Evolutionary conservation across 37 sponge, comb jelly and placozoan genomes (phyloP).

Genomic region (Aplysina aerophoba): DNA sequence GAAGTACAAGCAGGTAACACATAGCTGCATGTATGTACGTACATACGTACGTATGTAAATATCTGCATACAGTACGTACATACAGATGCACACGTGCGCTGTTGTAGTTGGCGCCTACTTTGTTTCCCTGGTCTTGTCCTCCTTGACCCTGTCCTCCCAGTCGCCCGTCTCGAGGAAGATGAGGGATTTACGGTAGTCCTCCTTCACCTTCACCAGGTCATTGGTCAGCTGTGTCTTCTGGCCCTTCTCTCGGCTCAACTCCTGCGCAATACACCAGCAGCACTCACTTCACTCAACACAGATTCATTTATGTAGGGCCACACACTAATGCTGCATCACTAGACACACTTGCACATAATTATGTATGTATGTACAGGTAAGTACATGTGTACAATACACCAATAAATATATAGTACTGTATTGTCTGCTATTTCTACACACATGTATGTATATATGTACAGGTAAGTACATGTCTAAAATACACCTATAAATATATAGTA

Average conservation of each 20-base stretch:
- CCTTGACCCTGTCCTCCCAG: constrained; percentile 25
- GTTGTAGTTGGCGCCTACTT: background rate
- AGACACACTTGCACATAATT: background rate
- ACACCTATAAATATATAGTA: background rate
- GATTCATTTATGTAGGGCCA: no score
- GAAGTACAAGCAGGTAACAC: no score
- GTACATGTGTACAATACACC: background rate
- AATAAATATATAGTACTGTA: background rate
- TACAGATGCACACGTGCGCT: background rate
- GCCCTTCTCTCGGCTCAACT: constrained; percentile 30
- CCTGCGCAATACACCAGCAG: constrained; percentile 13
- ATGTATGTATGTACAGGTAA: background rate
- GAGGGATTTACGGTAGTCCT: constrained; percentile 19
- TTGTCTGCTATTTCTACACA: background rate
- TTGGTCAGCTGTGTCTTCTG: constrained; percentile 1
- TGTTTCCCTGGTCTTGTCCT: constrained; percentile 19
- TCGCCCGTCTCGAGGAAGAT: constrained; percentile 4
- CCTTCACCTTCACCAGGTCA: constrained; percentile 27
- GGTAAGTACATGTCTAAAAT: background rate
- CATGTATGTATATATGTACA: background rate
- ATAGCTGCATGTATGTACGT: no score
- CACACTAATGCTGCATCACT: no score
- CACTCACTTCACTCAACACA: no score
- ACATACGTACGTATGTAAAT: background rate
- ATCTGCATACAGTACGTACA: background rate